phyloP scores from a whole-genome alignment of 2,888 invertebrate species.

The Aspidiotus rigidus region DNA sequence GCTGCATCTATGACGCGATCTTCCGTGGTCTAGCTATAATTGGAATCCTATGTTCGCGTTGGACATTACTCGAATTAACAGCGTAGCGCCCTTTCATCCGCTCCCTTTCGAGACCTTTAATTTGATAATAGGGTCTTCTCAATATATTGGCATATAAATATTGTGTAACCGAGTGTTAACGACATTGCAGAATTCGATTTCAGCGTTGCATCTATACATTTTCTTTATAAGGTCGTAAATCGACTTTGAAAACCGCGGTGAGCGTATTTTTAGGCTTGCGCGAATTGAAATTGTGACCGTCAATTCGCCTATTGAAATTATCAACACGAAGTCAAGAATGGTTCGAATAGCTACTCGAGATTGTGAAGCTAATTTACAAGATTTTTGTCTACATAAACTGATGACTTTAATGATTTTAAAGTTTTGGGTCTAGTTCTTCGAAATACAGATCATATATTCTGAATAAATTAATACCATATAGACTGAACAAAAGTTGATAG shows the following conservation, averaged over 20 bases:
- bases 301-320: background rate
- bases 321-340: background rate
- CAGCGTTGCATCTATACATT: background rate
- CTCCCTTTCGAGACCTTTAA: conserved; percentile 5
- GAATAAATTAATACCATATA: too few relatives aligned
- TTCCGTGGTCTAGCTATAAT: background rate
- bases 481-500: too few relatives aligned
- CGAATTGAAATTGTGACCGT: background rate
- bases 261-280: too few relatives aligned
- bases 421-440: background rate
- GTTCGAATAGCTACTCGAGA: background rate
- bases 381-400: background rate
- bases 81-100: background rate
- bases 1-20: background rate
- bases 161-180: conserved; percentile 8
- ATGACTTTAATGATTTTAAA: background rate
- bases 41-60: conserved; percentile 9
- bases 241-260: background rate
- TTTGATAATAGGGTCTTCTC: conserved; percentile 14
- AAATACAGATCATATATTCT: too few relatives aligned
- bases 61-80: conserved; percentile 13
- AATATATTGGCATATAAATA: conserved; percentile 5
- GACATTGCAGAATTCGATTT: conserved; percentile 7
- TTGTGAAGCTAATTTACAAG: background rate
- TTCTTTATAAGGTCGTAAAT: background rate